Evolutionary conservation across 2,888 invertebrate genomes (phyloP).

Genomic region (Octonoba sinensis): DNA sequence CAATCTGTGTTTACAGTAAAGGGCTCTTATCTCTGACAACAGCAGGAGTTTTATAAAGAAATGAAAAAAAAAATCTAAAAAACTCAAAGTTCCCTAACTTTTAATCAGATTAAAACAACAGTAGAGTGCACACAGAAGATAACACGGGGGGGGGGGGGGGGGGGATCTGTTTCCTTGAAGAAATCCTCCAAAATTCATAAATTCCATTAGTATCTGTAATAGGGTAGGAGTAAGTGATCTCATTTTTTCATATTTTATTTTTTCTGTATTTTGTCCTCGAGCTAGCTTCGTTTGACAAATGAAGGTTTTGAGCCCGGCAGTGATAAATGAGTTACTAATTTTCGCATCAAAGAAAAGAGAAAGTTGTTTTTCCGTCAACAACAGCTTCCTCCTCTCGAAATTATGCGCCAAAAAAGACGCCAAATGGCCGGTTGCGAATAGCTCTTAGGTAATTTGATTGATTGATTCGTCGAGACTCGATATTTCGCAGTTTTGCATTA

Average conservation of each 20-base stretch:
- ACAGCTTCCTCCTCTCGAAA: constrained; percentile 16
- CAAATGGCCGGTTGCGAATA: constrained; percentile 56
- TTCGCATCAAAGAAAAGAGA: constrained; percentile 51
- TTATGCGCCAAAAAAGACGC: constrained; percentile 31
- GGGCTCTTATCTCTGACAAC: too few relatives aligned
- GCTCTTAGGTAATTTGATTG: constrained; percentile 49
- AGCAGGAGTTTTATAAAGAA: too few relatives aligned
- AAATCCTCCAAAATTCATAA: constrained; percentile 54
- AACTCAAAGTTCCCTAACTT: constrained; percentile 1
- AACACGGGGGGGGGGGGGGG: background rate
- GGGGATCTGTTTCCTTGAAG: background rate
- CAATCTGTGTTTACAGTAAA: too few relatives aligned
- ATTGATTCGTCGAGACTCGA: constrained; percentile 29
- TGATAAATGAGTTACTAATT: constrained; percentile 62
- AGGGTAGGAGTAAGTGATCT: constrained; percentile 9
- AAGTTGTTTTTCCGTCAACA: constrained; percentile 54
- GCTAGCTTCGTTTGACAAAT: constrained; percentile 29
- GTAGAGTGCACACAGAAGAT: constrained; percentile 8
- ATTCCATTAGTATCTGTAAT: constrained; percentile 31
- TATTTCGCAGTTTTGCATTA: background rate
- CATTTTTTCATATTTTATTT: background rate
- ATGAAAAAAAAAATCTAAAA: background rate
- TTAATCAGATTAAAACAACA: constrained; percentile 36
- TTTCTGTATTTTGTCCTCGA: constrained; percentile 17
- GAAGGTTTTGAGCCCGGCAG: constrained; percentile 27